These are phyloP conservation scores for Pipra filicauda DNA, from an alignment of 2,113 vertebrate genomes.

Conservation along the genomic window DNA sequence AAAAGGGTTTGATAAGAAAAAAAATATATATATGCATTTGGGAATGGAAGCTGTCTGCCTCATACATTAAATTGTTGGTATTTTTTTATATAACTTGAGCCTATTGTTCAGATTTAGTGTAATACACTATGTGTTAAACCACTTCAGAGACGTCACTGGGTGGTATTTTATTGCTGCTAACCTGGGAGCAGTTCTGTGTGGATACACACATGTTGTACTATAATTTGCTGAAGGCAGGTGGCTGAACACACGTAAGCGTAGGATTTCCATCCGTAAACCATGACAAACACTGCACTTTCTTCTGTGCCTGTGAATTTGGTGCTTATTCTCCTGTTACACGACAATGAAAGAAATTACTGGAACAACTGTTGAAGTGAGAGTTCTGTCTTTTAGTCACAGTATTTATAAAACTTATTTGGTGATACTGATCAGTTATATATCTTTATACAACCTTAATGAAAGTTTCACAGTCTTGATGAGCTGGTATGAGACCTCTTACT, in stretches of 20 bases:
- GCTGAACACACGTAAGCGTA: neutral
- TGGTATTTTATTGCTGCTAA: neutral
- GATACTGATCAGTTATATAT: neutral
- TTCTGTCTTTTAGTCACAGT: neutral
- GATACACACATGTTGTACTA: neutral
- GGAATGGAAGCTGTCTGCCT: neutral
- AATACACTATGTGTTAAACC: neutral
- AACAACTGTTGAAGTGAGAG: neutral
- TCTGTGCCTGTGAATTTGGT: neutral
- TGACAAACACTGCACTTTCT: neutral
- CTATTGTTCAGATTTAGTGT: neutral
- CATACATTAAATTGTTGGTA: neutral
- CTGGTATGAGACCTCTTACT: fast-evolving
- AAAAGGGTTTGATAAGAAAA: neutral
- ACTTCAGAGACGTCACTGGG: neutral
- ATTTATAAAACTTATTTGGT: neutral
- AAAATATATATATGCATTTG: neutral
- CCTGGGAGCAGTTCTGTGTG: neutral
- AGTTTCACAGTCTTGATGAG: neutral
- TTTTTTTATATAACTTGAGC: neutral
- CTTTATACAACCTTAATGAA: neutral
- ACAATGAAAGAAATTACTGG: neutral
- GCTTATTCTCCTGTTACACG: neutral
- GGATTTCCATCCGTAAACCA: neutral
- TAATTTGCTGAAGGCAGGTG: neutral